These are phyloP conservation scores for Rhaphigaster nebulosa DNA, from an alignment of 2,888 invertebrate genomes.

Conservation along the genomic window DNA sequence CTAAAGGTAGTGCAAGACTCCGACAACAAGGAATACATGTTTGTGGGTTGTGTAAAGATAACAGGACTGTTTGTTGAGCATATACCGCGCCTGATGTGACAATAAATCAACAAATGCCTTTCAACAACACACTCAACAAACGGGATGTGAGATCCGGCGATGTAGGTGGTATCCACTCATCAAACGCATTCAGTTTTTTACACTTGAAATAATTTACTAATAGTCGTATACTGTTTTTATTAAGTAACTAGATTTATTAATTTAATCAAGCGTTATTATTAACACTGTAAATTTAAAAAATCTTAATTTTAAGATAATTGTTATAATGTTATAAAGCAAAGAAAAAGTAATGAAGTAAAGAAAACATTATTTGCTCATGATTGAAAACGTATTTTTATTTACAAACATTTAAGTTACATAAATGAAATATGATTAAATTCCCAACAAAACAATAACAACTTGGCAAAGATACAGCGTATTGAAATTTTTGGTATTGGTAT, in stretches of 20 bases:
- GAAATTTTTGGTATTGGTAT: no score
- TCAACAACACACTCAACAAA: constrained; percentile 36
- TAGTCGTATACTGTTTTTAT: background rate
- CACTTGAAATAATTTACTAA: background rate
- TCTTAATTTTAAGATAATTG: no score
- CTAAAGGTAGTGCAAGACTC: background rate
- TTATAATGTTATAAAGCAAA: no score
- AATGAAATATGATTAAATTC: no score
- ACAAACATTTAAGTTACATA: no score
- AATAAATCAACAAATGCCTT: constrained; percentile 38
- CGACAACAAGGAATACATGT: background rate
- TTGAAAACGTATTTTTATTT: no score
- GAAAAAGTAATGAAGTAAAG: no score
- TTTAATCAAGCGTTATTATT: background rate
- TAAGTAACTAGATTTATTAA: background rate
- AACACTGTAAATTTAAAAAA: no score
- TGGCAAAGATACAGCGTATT: no score
- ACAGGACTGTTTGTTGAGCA: background rate
- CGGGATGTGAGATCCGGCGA: background rate
- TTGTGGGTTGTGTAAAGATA: constrained; percentile 5
- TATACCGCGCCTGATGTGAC: constrained; percentile 9
- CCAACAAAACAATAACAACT: no score
- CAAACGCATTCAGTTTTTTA: background rate
- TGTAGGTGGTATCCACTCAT: background rate
- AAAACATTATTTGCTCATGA: no score